Base-by-base conservation (phyloP, 2,888 invertebrate species). In the Fissipunctia ypsillon region DNA sequence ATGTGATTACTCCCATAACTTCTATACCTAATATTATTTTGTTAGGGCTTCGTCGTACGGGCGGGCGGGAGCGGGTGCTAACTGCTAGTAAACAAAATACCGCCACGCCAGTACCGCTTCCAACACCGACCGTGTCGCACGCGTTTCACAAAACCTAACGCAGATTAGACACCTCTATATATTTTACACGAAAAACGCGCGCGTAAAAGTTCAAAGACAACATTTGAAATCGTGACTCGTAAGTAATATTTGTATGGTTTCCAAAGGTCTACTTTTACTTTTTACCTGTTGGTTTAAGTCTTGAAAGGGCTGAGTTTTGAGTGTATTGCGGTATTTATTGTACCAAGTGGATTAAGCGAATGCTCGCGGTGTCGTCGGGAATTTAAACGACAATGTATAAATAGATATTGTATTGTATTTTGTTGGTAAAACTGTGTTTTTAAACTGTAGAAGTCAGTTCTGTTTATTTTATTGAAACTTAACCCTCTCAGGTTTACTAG, bases 1-100 rank as follows among this genome's bases (percentile, higher is more conserved):
- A 75, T 75, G 78, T 76, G 43, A 72, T 78, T 71, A 73, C 60
- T 64, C 63, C 74, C 69, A 63, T 78, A 56, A 70, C n/a, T 54
- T 67, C 19, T 10, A 57, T 78, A 54, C 28, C n/a, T n/a, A n/a
- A n/a, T 80, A 83, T 75, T 80, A 85, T 84, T 84, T 80, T 86
- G 81, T 81, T 86, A 88, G 84, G 87, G 85, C 78, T 84, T 81
- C 84, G 69, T 77, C 81, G 71, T 78, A 78, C 83, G 84, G 89
- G 88, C 87, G 89, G 89, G 89, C 88, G 88, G 88, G 86, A 78
- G 81, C 77, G 76, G 82, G 76, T 35, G 67, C 61, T 25, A 19
- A 38, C 57, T 69, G 50, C 63, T 84, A 79, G 86, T 86, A 88
- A 88, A 84, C 82, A 87, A 83, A 78, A 69, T 74, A 76, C 72